A percentile compares a stretch with the other conserved stretches of the same genome.
Evolutionary conservation across 37 sponge, comb jelly and placozoan species (phyloP).

Genomic region (Bolinopsis microptera): DNA sequence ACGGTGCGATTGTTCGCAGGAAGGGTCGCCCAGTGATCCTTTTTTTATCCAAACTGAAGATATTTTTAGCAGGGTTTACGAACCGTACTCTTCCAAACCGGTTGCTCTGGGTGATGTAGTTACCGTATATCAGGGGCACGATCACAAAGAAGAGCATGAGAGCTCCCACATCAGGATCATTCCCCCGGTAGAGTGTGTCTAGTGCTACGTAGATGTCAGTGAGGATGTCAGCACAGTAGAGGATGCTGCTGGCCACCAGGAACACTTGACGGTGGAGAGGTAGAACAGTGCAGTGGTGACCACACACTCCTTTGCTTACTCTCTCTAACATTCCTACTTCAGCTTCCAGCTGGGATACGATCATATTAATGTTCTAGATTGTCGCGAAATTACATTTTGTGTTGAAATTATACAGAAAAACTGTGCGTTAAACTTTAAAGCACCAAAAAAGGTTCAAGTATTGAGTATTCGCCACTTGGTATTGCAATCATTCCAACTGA

Average conservation of each 20-base stretch:
- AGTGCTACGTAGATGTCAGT: slow-evolving; percentile 26
- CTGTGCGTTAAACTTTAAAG: no score
- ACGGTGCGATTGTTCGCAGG: background rate
- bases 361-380: no score
- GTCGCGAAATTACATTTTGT: no score
- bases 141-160: slow-evolving; percentile 53
- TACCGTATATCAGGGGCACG: slow-evolving; percentile 33
- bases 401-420: no score
- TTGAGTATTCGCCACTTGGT: no score
- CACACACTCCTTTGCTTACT: background rate
- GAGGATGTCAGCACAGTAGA: slow-evolving; percentile 58
- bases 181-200: background rate
- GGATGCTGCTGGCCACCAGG: slow-evolving; percentile 22
- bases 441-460: no score
- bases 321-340: background rate
- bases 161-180: background rate
- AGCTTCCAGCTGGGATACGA: no score
- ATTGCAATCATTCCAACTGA: no score
- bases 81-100: background rate
- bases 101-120: slow-evolving; percentile 61
- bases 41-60: background rate
- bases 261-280: slow-evolving; percentile 24
- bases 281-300: background rate
- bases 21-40: background rate
- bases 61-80: background rate